Evolutionary conservation across 2,888 invertebrate genomes (phyloP), one percentile per base, ranked within the genome.

Genomic region (Apamea epomidion): DNA sequence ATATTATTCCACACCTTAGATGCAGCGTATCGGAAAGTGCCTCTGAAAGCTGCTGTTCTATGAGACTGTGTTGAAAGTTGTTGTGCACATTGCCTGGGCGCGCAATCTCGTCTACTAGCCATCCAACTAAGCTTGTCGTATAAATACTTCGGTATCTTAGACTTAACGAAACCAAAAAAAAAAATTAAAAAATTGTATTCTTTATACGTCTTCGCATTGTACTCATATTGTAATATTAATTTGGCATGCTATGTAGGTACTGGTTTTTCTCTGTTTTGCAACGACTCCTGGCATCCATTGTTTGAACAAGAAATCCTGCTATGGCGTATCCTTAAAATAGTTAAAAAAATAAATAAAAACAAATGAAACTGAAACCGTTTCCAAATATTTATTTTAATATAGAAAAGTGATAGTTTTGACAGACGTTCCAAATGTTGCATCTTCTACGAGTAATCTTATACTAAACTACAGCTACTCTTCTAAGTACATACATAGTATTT

Each of bases 371-470:
- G 2, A 25, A 6, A 25, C 37, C 25, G 0, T 70, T 74, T 62
- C 37, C 45, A 69, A 78, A 62, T 16, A 74, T 78, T 86, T 81
- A 83, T 69, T 86, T 80, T 80, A 81, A 76, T 82, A 75, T 83
- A 86, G 83, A 86, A 86, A 86, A 86, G 51, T 86, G 80, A 86
- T 65, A 83, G 80, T 65, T 74, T 74, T 37, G 71, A 83, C 65
- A 81, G 68, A 76, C 21, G 68, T 76, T 78, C n/a, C 21, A 73
- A 42, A 64, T 76, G 14, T 62, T 69, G 12, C 48, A 62, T 51
- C 25, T 58, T 77, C 78, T 82, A 84, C 65, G 67, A 69, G 10
- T 80, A 32, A 76, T 80, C 58, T 51, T 77, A 71, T 3, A 32
- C 16, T 64, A 48, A 37, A 0, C 68, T 81, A 70, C 21, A 1